These are phyloP conservation scores for Acropora yongei DNA, from an alignment of 64 coral and sea anemone species.

Conservation along the genomic window DNA sequence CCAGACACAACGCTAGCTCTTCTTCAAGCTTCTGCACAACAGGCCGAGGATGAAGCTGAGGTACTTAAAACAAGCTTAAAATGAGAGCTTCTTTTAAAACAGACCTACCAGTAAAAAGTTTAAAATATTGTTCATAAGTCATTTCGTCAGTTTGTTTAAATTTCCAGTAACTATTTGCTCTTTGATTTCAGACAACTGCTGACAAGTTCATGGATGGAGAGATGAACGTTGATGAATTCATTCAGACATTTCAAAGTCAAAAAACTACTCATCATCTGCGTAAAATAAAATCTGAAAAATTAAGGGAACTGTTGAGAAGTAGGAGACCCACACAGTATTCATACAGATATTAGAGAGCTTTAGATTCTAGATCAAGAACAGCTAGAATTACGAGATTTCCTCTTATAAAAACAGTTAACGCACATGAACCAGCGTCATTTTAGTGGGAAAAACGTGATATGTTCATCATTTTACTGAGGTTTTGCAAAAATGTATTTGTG, in stretches of 20 bases:
- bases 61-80: not conserved
- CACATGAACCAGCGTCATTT: no score
- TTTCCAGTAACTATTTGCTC: not conserved
- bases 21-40: conserved; percentile 72
- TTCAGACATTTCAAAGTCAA: conserved; percentile 80
- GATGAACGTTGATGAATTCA: conserved; percentile 84
- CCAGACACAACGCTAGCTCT: conserved; percentile 84
- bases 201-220: conserved; percentile 85
- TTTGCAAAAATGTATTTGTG: no score
- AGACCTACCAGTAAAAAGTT: no score
- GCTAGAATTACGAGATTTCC: no score
- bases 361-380: no score
- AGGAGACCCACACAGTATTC: conserved; percentile 75
- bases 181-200: conserved; percentile 86
- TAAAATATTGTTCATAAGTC: no score
- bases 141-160: not conserved
- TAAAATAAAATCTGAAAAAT: conserved; percentile 87
- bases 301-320: conserved; percentile 75
- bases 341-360: conserved; percentile 56
- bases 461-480: no score
- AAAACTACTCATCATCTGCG: conserved; percentile 87
- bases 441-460: no score
- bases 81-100: no score
- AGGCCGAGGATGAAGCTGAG: conserved; percentile 85
- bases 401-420: no score